These are phyloP conservation scores for Coecobrya sp. DNA, from an alignment of 2,888 invertebrate species.

Conservation along the genomic window DNA sequence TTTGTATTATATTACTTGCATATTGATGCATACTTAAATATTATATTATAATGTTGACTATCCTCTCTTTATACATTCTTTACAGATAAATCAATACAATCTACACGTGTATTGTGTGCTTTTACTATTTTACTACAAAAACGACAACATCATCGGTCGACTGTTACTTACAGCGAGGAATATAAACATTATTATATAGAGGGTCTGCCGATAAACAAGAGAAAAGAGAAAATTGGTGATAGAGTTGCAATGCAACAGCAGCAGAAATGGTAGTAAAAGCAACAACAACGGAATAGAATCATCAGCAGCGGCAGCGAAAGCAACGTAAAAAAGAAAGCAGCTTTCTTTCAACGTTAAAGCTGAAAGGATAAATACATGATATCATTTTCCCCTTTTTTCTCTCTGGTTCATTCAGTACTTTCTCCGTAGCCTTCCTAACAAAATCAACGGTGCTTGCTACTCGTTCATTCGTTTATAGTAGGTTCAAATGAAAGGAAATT, in stretches of 20 bases:
- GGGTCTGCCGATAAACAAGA: not conserved
- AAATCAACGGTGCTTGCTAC: conserved; percentile 71
- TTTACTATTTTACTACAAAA: conserved; percentile 44
- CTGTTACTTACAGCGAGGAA: not conserved
- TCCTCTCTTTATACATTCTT: not conserved
- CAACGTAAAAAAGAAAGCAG: conserved; percentile 48
- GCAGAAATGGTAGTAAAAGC: conserved; percentile 30
- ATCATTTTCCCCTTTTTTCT: conserved; percentile 50
- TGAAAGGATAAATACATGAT: not conserved
- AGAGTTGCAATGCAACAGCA: conserved; percentile 51
- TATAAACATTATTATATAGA: not conserved
- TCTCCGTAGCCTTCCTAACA: conserved; percentile 64
- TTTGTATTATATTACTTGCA: conserved; percentile 15
- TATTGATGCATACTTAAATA: conserved; percentile 14
- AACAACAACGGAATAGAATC: conserved; percentile 44
- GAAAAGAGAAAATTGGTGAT: conserved; percentile 15
- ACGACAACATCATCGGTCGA: conserved; percentile 11
- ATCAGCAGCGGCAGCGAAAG: not conserved
- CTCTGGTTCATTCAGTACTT: conserved; percentile 62
- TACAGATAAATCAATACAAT: conserved; percentile 65
- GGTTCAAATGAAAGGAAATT: not conserved
- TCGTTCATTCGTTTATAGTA: not conserved
- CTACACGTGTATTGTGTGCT: conserved; percentile 60
- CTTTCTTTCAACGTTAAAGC: conserved; percentile 12
- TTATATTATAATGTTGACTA: not conserved